phyloP scores from a whole-genome alignment of 2,888 invertebrate species.

The Andrena bucephala region DNA sequence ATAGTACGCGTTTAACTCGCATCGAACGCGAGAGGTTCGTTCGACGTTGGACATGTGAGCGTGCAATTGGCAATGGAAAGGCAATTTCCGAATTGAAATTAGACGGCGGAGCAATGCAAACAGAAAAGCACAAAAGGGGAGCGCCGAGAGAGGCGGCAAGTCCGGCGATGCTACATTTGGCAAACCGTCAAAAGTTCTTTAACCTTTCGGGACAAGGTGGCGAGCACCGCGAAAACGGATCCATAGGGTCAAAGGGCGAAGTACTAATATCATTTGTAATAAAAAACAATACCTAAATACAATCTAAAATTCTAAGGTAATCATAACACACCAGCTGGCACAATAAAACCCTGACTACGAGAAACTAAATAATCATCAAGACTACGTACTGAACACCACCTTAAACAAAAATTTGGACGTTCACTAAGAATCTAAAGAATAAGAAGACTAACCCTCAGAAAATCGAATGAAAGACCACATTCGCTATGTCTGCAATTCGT shows the following conservation, averaged over 20 bases:
- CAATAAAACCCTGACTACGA: no score
- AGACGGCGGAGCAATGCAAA: constrained; percentile 53
- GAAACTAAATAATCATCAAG: no score
- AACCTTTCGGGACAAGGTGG: constrained; percentile 63
- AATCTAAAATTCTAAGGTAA: neutral
- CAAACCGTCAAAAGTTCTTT: constrained; percentile 70
- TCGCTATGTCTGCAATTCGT: no score
- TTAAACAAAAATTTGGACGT: no score
- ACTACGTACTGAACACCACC: no score
- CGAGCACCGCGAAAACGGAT: constrained; percentile 10
- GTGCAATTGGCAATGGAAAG: constrained; percentile 26
- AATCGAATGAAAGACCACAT: no score
- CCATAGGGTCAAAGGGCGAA: neutral
- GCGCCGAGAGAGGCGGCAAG: constrained; percentile 28
- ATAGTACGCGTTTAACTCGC: neutral
- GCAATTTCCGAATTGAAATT: constrained; percentile 57
- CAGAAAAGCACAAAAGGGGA: constrained; percentile 38
- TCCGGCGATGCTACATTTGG: constrained; percentile 57
- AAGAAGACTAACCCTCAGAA: no score
- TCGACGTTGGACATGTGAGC: constrained; percentile 14
- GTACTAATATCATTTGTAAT: neutral
- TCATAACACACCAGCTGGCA: no score
- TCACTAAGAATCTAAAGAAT: no score
- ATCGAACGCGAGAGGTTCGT: neutral
- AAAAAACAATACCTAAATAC: neutral